phyloP scores from a whole-genome alignment of 2,888 invertebrate species.

The Muschampia plurimacula region DNA sequence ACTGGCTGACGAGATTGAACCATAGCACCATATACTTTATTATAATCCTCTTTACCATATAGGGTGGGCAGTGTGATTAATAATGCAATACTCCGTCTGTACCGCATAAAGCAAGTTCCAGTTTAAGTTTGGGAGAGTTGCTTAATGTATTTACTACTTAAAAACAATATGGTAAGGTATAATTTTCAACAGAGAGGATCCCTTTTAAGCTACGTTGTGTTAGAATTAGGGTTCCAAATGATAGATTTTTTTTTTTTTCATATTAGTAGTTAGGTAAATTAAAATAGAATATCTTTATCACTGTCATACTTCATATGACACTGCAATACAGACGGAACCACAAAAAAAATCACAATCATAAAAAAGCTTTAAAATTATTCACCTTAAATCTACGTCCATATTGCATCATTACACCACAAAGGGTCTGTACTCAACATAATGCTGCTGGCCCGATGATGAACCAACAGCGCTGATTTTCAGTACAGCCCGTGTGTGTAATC shows the following conservation, averaged over 20 bases:
- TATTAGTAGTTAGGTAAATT: not conserved
- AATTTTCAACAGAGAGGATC: conserved; percentile 7
- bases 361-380: no score
- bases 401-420: no score
- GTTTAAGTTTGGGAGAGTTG: conserved; percentile 11
- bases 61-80: conserved; percentile 44
- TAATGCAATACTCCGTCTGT: conserved; percentile 42
- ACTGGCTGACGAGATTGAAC: conserved; percentile 25
- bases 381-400: no score
- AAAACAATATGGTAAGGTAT: conserved; percentile 13
- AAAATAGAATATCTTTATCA: no score
- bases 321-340: no score
- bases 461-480: no score
- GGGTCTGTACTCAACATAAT: no score
- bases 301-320: no score
- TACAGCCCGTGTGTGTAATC: no score
- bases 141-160: conserved; percentile 5
- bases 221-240: conserved; percentile 17
- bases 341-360: no score
- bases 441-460: no score
- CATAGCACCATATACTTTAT: conserved; percentile 34
- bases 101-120: conserved; percentile 21
- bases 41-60: conserved; percentile 53
- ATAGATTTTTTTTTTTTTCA: not conserved
- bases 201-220: not conserved